Conservation (phyloP, 2,113 vertebrate genomes). For the Cololabis saira region DNA sequence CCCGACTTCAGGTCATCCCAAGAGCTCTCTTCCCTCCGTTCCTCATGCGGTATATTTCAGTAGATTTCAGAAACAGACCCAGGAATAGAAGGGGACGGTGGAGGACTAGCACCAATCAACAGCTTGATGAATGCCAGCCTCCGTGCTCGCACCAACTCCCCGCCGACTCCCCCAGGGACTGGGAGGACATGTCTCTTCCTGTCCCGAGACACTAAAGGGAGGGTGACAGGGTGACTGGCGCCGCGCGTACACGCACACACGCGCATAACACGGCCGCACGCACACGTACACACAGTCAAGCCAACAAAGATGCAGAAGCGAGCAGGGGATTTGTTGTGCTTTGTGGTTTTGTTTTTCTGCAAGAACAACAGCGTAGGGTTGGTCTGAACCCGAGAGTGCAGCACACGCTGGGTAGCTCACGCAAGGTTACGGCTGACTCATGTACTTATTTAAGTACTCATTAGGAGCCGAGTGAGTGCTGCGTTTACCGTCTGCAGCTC, state of each 20-base stretch:
- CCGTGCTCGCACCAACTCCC: constrained; percentile 26
- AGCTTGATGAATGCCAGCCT: constrained; percentile 54
- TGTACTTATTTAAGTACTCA: constrained; percentile 46
- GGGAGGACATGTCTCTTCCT: constrained; percentile 72
- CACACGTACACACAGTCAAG: constrained; percentile 17
- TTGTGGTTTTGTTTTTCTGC: constrained; percentile 61
- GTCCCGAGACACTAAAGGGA: constrained; percentile 57
- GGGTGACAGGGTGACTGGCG: constrained; percentile 73
- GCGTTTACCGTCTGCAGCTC: constrained; percentile 1
- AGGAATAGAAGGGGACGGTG: constrained; percentile 11
- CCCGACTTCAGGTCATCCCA: constrained; percentile 35
- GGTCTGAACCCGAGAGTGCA: constrained; percentile 21
- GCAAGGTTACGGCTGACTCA: constrained; percentile 25
- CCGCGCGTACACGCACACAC: constrained; percentile 28
- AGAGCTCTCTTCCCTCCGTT: neutral
- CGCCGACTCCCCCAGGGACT: constrained; percentile 51
- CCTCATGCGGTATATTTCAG: neutral
- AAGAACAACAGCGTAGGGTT: constrained; percentile 47
- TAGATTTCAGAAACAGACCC: constrained; percentile 27
- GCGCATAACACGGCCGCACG: constrained; percentile 1
- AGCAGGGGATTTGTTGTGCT: constrained; percentile 62
- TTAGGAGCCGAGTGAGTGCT: constrained; percentile 24
- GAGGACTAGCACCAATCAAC: constrained; percentile 72
- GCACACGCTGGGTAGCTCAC: constrained; percentile 18
- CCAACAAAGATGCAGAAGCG: constrained; percentile 33